Evolutionary conservation across 1,140 invertebrate species (phyloP).

Genomic region (Antheraea mylitta): DNA sequence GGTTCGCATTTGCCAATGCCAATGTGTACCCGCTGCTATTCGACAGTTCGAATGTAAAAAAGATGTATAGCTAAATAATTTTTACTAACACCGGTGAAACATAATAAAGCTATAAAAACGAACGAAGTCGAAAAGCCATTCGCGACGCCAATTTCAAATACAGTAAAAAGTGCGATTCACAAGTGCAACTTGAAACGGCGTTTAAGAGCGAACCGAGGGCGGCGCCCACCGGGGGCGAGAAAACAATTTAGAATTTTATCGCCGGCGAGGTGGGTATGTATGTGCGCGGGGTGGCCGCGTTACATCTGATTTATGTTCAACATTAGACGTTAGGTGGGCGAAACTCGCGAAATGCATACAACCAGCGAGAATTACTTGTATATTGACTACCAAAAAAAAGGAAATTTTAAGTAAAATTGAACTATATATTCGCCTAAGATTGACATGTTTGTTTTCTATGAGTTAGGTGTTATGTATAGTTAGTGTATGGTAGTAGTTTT

Average conservation of each 20-base stretch:
- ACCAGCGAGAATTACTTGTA: conserved; percentile 13
- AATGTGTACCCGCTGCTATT: conserved; percentile 51
- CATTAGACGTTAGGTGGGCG: conserved; percentile 55
- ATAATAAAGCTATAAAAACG: conserved; percentile 41
- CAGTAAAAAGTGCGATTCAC: conserved; percentile 76
- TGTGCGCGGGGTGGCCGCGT: conserved; percentile 49
- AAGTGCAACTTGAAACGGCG: conserved; percentile 76
- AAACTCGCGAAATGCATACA: conserved; percentile 57
- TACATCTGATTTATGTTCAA: conserved; percentile 70
- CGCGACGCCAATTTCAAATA: conserved; percentile 69
- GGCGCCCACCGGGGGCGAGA: conserved; percentile 71
- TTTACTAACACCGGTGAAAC: conserved; percentile 43
- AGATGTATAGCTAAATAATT: conserved; percentile 50
- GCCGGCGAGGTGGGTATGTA: conserved; percentile 44
- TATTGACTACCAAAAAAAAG: not conserved
- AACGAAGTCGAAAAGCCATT: conserved; percentile 61
- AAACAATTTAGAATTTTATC: conserved; percentile 77
- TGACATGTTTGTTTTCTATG: not conserved
- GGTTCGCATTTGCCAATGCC: conserved; percentile 76
- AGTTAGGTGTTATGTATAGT: too few species aligned
- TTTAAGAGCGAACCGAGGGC: conserved; percentile 75
- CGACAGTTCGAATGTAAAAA: conserved; percentile 55
- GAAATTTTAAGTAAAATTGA: too few species aligned
- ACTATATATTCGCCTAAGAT: too few species aligned
- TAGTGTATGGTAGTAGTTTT: not conserved